A percentile compares a stretch with the other conserved stretches of the same genome.
Evolutionary conservation across 2,888 invertebrate genomes (phyloP).

Genomic region (Vandiemenella viatica): DNA sequence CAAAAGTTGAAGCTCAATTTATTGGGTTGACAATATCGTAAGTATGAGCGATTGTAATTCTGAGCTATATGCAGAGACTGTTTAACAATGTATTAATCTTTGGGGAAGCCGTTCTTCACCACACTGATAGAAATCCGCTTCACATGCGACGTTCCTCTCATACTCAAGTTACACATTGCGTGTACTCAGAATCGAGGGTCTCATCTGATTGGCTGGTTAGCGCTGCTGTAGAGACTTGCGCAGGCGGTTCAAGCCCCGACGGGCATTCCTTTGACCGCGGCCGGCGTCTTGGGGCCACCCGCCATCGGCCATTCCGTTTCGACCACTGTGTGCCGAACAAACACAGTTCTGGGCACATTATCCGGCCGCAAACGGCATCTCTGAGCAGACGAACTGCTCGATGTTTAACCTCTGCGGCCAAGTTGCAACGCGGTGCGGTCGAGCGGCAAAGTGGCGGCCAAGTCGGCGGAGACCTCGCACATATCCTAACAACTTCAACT

Average conservation of each 20-base stretch:
- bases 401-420: constrained; percentile 1
- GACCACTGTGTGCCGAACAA: not conserved
- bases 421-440: not conserved
- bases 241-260: not conserved
- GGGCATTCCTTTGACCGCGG: not conserved
- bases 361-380: not conserved
- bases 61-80: too few relatives aligned
- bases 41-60: too few relatives aligned
- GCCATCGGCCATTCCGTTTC: not conserved
- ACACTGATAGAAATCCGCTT: too few relatives aligned
- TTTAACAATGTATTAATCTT: too few relatives aligned
- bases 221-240: too few relatives aligned
- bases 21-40: too few relatives aligned
- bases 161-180: too few relatives aligned
- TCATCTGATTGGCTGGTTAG: too few relatives aligned
- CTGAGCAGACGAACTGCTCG: not conserved
- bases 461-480: not conserved
- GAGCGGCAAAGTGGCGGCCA: not conserved
- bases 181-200: too few relatives aligned
- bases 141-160: too few relatives aligned
- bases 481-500: constrained; percentile 13
- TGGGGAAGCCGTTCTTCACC: too few relatives aligned
- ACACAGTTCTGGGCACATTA: not conserved
- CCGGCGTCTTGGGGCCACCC: not conserved
- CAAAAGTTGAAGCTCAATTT: too few relatives aligned